Evolutionary conservation across 2,888 invertebrate genomes (phyloP), one percentile per base, ranked within the genome.

Genomic region (Leucoma salicis): DNA sequence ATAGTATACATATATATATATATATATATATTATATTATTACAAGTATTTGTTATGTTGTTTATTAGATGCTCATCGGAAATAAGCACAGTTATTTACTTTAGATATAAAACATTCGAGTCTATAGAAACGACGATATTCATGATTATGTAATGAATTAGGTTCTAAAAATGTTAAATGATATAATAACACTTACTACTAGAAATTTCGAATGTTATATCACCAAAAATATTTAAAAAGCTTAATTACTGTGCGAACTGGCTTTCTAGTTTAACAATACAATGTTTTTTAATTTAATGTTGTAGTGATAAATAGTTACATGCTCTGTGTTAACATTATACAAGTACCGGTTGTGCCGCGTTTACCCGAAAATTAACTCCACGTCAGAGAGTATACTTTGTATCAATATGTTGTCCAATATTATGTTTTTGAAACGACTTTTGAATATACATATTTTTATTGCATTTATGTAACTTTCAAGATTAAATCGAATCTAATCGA

Each of bases 181-280:
- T 29, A 13, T 29, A 29, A 13, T 29, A 29, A 29, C 29, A 29
- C 14, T 29, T 29, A 29, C 10, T 29, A 13, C 12, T 29, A 29
- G 29, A 29, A 29, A 29, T 29, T 29, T 29, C 14, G 14, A 13
- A 29, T 29, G 29, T 29, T 29, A 29, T 29, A 29, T 29, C 29
- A 29, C 13, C 12, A 13, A 29, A 13, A 13, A 29, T 12, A 29
- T 29, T 29, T 29, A 29, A 29, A 25, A 29, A 29, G 29, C 29
- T 13, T 29, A 29, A 29, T 29, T 29, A 29, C 29, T 29, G 29
- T 29, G 29, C 29, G 29, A 29, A 29, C 29, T 29, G 14, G 29
- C 29, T 29, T 29, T 29, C 29, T 29, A 29, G 29, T 29, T 29
- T 29, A 8, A 29, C 29, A 13, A 29, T 29, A 29, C 29, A 13